Evolutionary conservation across 2,888 invertebrate genomes (phyloP), one percentile per base, ranked within the genome.

Genomic region (Thymelicus lineola): DNA sequence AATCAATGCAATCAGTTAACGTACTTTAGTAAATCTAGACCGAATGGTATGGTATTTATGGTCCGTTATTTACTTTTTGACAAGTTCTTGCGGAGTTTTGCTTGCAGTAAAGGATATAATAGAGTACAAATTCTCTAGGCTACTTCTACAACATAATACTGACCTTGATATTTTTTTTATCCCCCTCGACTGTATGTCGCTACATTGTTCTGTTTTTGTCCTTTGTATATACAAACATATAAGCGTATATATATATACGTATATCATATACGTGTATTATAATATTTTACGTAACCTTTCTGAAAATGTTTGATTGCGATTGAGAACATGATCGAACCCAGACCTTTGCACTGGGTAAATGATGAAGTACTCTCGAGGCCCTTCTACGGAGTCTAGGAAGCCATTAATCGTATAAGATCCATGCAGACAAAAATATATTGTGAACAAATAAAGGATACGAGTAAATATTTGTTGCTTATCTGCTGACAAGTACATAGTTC

Each of bases 401-500:
- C 50, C 17, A 15, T 50, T 15, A 50, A 12, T 42, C 12, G 4
- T 10, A 42, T n/a, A 53, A 20, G 10, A 53, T 12, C 53, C 20
- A 6, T 12, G 12, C 12, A 53, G 6, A 53, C 9, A 12, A 53
- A 53, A 20, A 53, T 50, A 3, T 50, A 4, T 53, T 9, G 10
- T 53, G 20, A 53, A 28, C 20, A 28, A 53, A 53, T 53, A 50
- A 50, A 50, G 50, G 50, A 50, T 53, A 53, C 10, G 10, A 53
- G 20, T 53, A 53, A 53, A 53, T 53, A 53, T 53, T 20, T 53
- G 53, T 53, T 53, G 53, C 20, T 50, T 20, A 53, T 53, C 53
- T 20, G 53, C 53, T 53, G 20, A 53, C 53, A 53, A 53, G n/a
- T n/a, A n/a, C n/a, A 53, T 53, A 53, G 53, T 53, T 53, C 53